These are phyloP conservation scores for Eueides isabella DNA, from an alignment of 1,140 invertebrate species.

Conservation along the genomic window DNA sequence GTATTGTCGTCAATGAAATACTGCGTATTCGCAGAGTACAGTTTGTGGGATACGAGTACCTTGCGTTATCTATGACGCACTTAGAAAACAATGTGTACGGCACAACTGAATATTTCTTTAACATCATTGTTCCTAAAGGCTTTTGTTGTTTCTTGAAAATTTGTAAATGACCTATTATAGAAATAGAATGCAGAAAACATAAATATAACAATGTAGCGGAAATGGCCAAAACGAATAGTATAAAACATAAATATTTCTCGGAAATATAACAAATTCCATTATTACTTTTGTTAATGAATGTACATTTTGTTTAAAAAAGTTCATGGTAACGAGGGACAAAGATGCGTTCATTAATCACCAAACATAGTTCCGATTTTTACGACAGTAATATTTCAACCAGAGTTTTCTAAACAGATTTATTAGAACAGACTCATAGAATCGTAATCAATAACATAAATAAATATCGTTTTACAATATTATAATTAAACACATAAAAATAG, in stretches of 20 bases:
- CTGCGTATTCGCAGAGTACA: slow-evolving; percentile 20
- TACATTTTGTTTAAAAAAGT: slow-evolving; percentile 1
- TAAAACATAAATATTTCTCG: not conserved
- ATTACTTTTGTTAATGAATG: not conserved
- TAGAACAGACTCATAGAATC: not conserved
- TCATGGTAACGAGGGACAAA: not conserved
- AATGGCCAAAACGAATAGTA: slow-evolving; percentile 3
- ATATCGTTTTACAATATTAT: not conserved
- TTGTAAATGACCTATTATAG: slow-evolving; percentile 3
- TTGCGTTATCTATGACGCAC: slow-evolving; percentile 19
- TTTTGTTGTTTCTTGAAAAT: slow-evolving; percentile 29
- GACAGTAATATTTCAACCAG: not conserved
- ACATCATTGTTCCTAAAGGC: not conserved
- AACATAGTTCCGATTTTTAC: not conserved
- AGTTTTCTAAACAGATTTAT: slow-evolving; percentile 12
- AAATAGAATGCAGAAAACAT: slow-evolving; percentile 11
- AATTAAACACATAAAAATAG: not conserved
- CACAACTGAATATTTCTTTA: not conserved
- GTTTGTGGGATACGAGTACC: not conserved
- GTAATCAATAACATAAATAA: not conserved
- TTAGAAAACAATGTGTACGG: slow-evolving; percentile 12
- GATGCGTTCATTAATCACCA: not conserved
- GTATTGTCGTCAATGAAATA: slow-evolving; percentile 5
- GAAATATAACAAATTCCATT: not conserved
- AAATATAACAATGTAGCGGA: slow-evolving; percentile 22